Base-by-base conservation (phyloP, 2,797 vertebrate species). In the Adrianichthys oophorus region DNA sequence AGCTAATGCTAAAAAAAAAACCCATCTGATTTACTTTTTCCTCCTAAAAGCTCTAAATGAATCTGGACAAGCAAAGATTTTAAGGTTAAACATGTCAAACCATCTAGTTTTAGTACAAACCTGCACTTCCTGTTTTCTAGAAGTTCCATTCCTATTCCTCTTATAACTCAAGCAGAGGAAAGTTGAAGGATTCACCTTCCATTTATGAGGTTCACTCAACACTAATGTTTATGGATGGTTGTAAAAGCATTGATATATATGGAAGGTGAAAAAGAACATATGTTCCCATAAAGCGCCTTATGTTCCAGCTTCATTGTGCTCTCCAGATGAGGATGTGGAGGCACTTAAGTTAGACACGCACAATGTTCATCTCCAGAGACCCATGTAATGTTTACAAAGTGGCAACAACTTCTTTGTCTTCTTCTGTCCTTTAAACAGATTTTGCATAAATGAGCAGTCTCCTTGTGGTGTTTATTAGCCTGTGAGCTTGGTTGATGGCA, bases 201-300 rank as follows among this genome's bases (percentile, higher is more conserved):
- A 68, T 75, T 68, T 76, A 74, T 80, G 83, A 87, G 64, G 76
- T 83, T 87, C 78, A 80, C 73, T 85, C 85, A 73, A 79, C 79
- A 71, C 75, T 85, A 76, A 86, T 87, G 76, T 88, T 90, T 90
- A 87, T 84, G 76, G 84, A 71, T 76, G 78, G 83, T 80, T 44
- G 75, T 86, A 86, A 90, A 89, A 85, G 80, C 72, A 80, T 75
- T 86, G 88, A 88, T 87, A 87, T 86, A 87, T 37, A 37, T 85
- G 83, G 85, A 80, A 69, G 81, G 79, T 67, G 70, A 68, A 73
- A 74, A 76, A 61, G 85, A 90, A 84, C 91, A 93, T 92, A 89
- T 91, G 91, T 87, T 87, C 70, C 85, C 64, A 90, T 92, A 92
- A 92, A 91, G 86, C 71, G 62, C 87, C 87, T 83, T 91, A 90